These are phyloP conservation scores for Tetramorium parvispinum DNA, from an alignment of 1,140 invertebrate genomes.

Conservation along the genomic window DNA sequence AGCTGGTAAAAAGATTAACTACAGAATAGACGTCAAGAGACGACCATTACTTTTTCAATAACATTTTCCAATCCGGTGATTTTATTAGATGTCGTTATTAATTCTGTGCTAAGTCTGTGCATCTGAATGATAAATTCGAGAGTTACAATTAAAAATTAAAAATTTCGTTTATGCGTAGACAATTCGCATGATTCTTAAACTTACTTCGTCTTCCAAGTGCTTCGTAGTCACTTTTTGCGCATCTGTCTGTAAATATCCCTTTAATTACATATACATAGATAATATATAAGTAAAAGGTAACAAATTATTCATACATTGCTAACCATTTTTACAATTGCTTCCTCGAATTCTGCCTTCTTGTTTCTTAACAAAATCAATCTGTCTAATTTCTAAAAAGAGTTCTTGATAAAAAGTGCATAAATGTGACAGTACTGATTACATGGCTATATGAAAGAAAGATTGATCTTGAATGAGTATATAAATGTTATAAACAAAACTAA, in stretches of 20 bases:
- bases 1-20: constrained; percentile 12
- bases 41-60: constrained; percentile 77
- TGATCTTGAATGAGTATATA: not conserved
- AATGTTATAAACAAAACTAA: not conserved
- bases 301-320: constrained; percentile 29
- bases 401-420: constrained; percentile 27
- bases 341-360: constrained; percentile 79
- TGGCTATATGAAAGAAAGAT: not conserved
- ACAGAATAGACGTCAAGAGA: not conserved
- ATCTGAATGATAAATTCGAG: constrained; percentile 68
- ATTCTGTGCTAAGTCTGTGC: constrained; percentile 69
- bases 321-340: constrained; percentile 77
- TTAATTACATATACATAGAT: not conserved
- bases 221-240: constrained; percentile 71
- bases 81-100: constrained; percentile 69
- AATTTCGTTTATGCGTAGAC: not conserved
- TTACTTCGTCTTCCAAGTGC: constrained; percentile 77
- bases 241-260: constrained; percentile 71
- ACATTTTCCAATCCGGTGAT: constrained; percentile 74
- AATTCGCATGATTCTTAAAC: constrained; percentile 11
- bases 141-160: not conserved
- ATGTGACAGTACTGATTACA: not conserved
- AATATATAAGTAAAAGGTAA: not conserved
- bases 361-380: constrained; percentile 76
- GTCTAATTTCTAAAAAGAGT: constrained; percentile 74